A percentile compares a stretch with the other conserved stretches of the same genome.
Evolutionary conservation across 2,113 vertebrate species (phyloP).

Genomic region (Mormyrus lacerda): DNA sequence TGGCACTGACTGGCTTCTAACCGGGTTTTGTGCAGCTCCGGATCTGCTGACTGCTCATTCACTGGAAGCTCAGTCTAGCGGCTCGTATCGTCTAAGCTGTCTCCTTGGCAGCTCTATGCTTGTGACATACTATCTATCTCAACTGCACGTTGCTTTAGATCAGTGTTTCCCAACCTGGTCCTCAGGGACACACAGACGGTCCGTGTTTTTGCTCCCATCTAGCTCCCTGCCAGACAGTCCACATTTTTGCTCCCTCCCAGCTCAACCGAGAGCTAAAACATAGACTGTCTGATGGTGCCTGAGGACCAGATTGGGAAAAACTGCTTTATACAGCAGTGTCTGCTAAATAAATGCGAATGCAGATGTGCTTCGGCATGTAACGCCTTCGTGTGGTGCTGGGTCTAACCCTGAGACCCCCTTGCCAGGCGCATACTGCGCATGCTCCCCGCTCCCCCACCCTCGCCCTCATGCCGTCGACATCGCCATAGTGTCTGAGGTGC

Average conservation of each 20-base stretch:
- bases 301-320: background rate
- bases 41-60: background rate
- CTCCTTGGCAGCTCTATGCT: background rate
- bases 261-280: background rate
- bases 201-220: background rate
- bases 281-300: background rate
- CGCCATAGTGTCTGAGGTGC: constrained; percentile 6
- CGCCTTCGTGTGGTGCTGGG: background rate
- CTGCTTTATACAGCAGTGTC: background rate
- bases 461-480: background rate
- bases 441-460: background rate
- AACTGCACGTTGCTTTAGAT: background rate
- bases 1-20: background rate
- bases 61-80: background rate
- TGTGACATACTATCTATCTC: background rate
- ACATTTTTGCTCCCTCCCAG: background rate
- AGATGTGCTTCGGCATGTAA: background rate
- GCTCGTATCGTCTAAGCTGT: background rate
- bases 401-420: background rate
- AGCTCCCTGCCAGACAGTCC: background rate
- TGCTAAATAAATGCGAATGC: background rate
- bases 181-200: background rate
- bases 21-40: background rate
- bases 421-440: background rate
- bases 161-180: background rate